Evolutionary conservation across 2,888 invertebrate species (phyloP), one percentile per base, ranked within the genome.

Genomic region (Phalera bucephala): DNA sequence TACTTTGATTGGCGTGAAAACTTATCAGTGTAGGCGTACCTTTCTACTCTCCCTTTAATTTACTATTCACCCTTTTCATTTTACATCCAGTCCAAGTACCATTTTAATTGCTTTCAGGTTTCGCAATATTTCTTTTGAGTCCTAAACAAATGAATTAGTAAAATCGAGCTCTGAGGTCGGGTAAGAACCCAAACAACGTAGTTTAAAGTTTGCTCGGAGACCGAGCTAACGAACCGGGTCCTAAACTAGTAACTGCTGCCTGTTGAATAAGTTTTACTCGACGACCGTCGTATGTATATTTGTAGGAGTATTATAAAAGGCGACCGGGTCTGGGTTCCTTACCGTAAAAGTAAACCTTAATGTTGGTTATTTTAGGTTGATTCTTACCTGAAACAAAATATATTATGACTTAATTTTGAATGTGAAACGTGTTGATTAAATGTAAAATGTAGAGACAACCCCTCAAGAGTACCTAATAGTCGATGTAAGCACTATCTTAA

Each of bases 371-470:
- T n/a, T n/a, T n/a, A n/a, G n/a, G n/a, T 22, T 5, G 22, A 21
- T 30, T 22, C 40, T 45, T 47, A 58, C 55, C 55, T 55, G 55
- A 5, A 55, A 55, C 41, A 55, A 23, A 39, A 22, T 22, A 20
- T 20, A 52, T 48, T 52, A 46, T n/a, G n/a, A n/a, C n/a, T n/a
- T n/a, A n/a, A n/a, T n/a, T n/a, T n/a, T n/a, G n/a, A n/a, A n/a
- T n/a, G n/a, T n/a, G n/a, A n/a, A n/a, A n/a, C n/a, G n/a, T n/a
- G n/a, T n/a, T n/a, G n/a, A n/a, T n/a, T n/a, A n/a, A n/a, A n/a
- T n/a, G n/a, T n/a, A n/a, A n/a, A n/a, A n/a, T n/a, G n/a, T n/a
- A n/a, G n/a, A n/a, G n/a, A n/a, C n/a, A n/a, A n/a, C n/a, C n/a
- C n/a, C n/a, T n/a, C n/a, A n/a, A n/a, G n/a, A n/a, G n/a, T n/a